These are phyloP conservation scores for Monochamus saltuarius DNA, from an alignment of 1,140 invertebrate genomes.

Conservation along the genomic window DNA sequence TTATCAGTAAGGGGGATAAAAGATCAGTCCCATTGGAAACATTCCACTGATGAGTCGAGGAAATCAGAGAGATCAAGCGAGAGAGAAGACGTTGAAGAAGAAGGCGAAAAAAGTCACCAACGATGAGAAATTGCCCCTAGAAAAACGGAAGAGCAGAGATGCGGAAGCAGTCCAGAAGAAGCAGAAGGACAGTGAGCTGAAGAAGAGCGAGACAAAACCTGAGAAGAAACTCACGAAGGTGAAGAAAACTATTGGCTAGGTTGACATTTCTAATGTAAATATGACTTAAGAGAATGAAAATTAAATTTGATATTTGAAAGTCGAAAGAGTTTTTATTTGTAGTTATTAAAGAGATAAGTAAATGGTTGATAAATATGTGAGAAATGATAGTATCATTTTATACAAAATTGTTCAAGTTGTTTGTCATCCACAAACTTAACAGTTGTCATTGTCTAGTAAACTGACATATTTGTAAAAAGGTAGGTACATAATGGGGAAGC, in stretches of 20 bases:
- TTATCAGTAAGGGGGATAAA: too few species aligned
- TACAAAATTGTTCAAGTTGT: too few species aligned
- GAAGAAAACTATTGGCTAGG: neutral
- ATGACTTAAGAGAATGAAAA: neutral
- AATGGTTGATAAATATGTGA: too few species aligned
- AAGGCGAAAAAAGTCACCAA: conserved; percentile 8
- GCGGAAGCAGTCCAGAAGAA: conserved; percentile 10
- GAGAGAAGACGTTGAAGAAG: conserved; percentile 26
- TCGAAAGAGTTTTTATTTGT: too few species aligned
- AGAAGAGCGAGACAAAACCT: neutral
- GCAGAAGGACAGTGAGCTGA: conserved; percentile 7
- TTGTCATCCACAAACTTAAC: too few species aligned
- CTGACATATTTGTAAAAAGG: too few species aligned
- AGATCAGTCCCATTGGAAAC: too few species aligned
- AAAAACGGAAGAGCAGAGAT: conserved; percentile 24
- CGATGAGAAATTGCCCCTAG: conserved; percentile 22
- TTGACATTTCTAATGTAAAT: neutral
- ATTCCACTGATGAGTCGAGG: conserved; percentile 23
- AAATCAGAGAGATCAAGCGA: conserved; percentile 23
- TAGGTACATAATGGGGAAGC: too few species aligned
- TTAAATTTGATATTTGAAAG: neutral
- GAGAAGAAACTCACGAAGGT: neutral
- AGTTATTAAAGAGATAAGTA: too few species aligned
- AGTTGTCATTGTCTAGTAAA: too few species aligned
- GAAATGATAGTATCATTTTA: too few species aligned